Evolutionary conservation across 2,797 vertebrate genomes (phyloP).

Genomic region (Bucorvus abyssinicus): DNA sequence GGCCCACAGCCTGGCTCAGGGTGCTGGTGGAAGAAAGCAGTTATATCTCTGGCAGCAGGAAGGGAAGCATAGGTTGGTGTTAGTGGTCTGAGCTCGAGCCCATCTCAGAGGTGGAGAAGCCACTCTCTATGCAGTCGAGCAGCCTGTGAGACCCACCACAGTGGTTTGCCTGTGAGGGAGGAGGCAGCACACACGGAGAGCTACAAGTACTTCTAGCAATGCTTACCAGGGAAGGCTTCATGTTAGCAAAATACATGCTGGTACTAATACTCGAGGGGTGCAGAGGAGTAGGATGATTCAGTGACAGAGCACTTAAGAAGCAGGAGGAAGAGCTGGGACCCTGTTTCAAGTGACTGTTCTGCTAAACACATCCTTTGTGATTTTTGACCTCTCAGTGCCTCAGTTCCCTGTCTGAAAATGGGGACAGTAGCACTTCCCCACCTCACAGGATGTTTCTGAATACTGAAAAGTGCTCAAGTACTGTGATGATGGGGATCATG

Average conservation of each 20-base stretch:
- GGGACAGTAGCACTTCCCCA: neutral
- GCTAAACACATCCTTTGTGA: neutral
- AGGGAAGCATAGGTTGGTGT: neutral
- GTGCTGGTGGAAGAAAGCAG: neutral
- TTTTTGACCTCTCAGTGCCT: neutral
- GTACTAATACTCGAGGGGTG: neutral
- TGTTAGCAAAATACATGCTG: neutral
- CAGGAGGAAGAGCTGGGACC: neutral
- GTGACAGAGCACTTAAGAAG: neutral
- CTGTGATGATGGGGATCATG: neutral
- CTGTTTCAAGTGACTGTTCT: neutral
- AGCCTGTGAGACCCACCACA: conserved; percentile 2
- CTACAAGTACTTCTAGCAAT: neutral
- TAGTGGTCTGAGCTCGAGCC: neutral
- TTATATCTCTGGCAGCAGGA: neutral
- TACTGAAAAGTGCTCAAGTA: neutral
- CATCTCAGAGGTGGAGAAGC: neutral
- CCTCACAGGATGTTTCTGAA: neutral
- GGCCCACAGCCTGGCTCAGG: neutral
- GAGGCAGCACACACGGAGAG: neutral
- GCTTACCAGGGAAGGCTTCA: neutral
- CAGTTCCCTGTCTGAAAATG: neutral
- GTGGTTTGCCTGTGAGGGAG: neutral
- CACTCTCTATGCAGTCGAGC: neutral
- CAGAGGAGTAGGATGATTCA: neutral